Base-by-base conservation (phyloP, 2,113 vertebrate species). In the Xiphophorus hellerii region DNA sequence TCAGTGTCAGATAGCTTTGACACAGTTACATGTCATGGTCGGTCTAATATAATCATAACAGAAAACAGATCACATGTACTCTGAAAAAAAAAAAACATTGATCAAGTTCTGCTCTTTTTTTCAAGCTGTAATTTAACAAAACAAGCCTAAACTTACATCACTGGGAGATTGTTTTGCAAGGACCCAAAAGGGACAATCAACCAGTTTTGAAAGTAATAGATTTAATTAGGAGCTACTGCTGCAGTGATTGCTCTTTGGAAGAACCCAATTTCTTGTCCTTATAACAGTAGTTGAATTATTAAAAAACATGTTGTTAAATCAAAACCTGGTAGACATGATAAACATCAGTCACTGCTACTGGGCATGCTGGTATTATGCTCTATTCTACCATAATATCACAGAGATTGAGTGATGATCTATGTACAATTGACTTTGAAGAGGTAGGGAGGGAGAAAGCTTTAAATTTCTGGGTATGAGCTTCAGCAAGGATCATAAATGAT, bases 51-150 rank as follows among this genome's bases (percentile, higher is more conserved):
- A 29, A 35, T 67, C 39, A 66, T 67, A 39, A 67, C 39, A 22
- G 10, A 25, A 30, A 30, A 69, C 42, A 11, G 6, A 51, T 22
- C 48, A 58, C 12, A 70, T 20, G 13, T 54, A 3, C 13, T 31
- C 3, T n/a, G 39, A 30, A 30, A 35, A 27, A 25, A 51, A 67
- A 8, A 8, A 10, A 42, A 25, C 12, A 3, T 28, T 9, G 12
- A 30, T 51, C 4, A 25, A 58, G 29, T 73, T 27, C 58, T 63
- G 42, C 68, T 70, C 20, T 54, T 62, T 73, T 68, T 62, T 39
- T 29, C 1, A 72, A 22, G 8, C 15, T 68, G 3, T 44, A 54
- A 27, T 27, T 64, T 69, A 20, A 1, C 22, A 25, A 31, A 65
- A 58, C 12, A 58, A 13, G n/a, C 35, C 66, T 65, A 39, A 69